These are phyloP conservation scores for Hypomecis punctinalis DNA, from an alignment of 2,888 invertebrate genomes.

Conservation along the genomic window DNA sequence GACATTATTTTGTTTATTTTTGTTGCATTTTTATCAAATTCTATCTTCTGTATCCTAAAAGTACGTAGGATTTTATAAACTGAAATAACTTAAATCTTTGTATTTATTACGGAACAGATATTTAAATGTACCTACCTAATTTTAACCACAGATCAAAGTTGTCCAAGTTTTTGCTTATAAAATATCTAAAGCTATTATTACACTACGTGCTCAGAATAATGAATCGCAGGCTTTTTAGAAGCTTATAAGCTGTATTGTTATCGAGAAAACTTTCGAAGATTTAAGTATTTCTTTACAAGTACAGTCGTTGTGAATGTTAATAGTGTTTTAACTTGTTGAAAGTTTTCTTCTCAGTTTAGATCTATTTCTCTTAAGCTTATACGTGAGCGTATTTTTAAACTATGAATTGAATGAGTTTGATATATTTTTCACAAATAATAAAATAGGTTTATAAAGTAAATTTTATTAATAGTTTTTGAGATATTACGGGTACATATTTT, in stretches of 20 bases:
- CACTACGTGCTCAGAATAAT: slow-evolving; percentile 17
- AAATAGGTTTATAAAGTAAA: too few relatives aligned
- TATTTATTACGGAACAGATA: too few relatives aligned
- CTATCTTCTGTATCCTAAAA: too few relatives aligned
- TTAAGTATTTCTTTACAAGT: slow-evolving; percentile 18
- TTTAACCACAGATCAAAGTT: slow-evolving; percentile 35
- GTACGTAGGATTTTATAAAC: too few relatives aligned
- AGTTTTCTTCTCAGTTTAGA: slow-evolving; percentile 9
- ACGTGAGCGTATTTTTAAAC: background rate
- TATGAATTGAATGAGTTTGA: background rate
- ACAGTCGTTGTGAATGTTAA: slow-evolving; percentile 19
- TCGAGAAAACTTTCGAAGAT: slow-evolving; percentile 21
- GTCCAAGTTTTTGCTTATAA: slow-evolving; percentile 28
- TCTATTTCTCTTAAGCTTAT: slow-evolving; percentile 5
- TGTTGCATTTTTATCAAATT: too few relatives aligned
- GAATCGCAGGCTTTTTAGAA: slow-evolving; percentile 12
- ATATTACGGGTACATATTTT: background rate
- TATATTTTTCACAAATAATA: slow-evolving; percentile 35
- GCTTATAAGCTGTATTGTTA: slow-evolving; percentile 20
- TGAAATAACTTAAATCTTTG: too few relatives aligned
- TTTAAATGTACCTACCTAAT: background rate
- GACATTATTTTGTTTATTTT: too few relatives aligned
- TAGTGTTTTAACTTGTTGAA: slow-evolving; percentile 6
- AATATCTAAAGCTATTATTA: slow-evolving; percentile 31
- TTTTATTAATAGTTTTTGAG: background rate